Base-by-base conservation (phyloP, 2,797 vertebrate genomes). In the Euthynnus affinis region DNA sequence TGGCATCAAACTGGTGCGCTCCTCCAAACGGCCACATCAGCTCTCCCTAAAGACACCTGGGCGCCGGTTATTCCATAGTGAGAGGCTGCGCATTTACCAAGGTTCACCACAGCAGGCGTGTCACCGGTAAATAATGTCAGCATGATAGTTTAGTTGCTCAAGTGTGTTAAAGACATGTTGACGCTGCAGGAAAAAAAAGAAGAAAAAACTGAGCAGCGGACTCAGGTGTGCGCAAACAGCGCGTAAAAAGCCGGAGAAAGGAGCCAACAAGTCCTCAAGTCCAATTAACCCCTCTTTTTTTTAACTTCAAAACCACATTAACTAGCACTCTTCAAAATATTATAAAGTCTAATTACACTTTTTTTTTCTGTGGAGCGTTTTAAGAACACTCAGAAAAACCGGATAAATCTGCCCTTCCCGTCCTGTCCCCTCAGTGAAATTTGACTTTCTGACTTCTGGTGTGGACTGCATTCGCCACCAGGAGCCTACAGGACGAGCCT, bases 391-490 rank as follows among this genome's bases (percentile, higher is more conserved):
- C 52, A 34, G 25, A 42, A 25, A 2, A 14, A 23, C 42, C 64
- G 69, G 59, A 25, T 46, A 8, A 60, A 18, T 60, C 62, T 13
- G 27, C 5, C 46, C 69, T 75, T 61, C 74, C 70, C 70, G 58
- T 32, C 68, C n/a, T 14, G 58, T 62, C 74, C 76, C 76, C 78
- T 72, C 72, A 70, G 55, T 77, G 73, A 90, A 89, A 88, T 90
- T 85, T 72, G 87, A 90, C 89, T 94, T 93, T 93, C 82, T 91
- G 90, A 92, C 85, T 93, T 94, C 87, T 93, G 87, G 88, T 76
- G 79, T 78, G 80, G 76, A 78, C 66, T 68, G 77, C 46, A 20
- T 64, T 78, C 71, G 15, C 86, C 84, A 86, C 85, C 78, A 86
- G 79, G 78, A 85, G 86, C 67, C 79, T 59, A 68, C 80, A 61